phyloP scores from a whole-genome alignment of 1,140 invertebrate species.

The Euwallacea fornicatus region DNA sequence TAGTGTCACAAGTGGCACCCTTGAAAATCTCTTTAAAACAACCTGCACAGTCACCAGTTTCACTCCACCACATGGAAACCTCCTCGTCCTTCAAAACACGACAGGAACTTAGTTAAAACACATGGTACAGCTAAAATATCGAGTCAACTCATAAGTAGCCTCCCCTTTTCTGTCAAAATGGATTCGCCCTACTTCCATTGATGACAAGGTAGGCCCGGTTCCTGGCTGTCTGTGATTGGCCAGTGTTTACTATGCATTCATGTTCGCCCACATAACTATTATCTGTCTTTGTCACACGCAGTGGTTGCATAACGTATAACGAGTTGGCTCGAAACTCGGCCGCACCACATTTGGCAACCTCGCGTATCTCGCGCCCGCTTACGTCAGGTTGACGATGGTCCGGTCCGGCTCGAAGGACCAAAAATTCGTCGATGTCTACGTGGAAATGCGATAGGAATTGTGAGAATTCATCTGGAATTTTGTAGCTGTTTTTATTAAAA shows the following conservation, averaged over 20 bases:
- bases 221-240: slow-evolving; percentile 51
- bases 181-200: slow-evolving; percentile 53
- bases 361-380: slow-evolving; percentile 5
- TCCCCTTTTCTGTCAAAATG: slow-evolving; percentile 35
- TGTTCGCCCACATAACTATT: slow-evolving; percentile 44
- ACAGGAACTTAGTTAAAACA: too few species aligned
- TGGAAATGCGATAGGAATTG: too few species aligned
- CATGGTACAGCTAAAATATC: too few species aligned
- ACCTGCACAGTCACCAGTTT: not conserved
- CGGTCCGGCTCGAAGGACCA: slow-evolving; percentile 17
- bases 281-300: slow-evolving; percentile 43
- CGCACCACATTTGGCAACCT: slow-evolving; percentile 2
- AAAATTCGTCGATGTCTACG: not conserved
- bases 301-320: slow-evolving; percentile 43
- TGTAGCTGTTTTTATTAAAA: too few species aligned
- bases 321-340: slow-evolving; percentile 31
- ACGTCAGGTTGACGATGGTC: slow-evolving; percentile 26
- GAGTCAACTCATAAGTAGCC: slow-evolving; percentile 4
- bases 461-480: too few species aligned
- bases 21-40: not conserved
- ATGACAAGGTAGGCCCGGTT: slow-evolving; percentile 55
- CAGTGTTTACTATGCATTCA: slow-evolving; percentile 47
- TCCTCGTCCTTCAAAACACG: not conserved
- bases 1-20: slow-evolving; percentile 27
- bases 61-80: not conserved